Evolutionary conservation across 2,888 invertebrate genomes (phyloP).

Genomic region (Schizotus pectinicornis): DNA sequence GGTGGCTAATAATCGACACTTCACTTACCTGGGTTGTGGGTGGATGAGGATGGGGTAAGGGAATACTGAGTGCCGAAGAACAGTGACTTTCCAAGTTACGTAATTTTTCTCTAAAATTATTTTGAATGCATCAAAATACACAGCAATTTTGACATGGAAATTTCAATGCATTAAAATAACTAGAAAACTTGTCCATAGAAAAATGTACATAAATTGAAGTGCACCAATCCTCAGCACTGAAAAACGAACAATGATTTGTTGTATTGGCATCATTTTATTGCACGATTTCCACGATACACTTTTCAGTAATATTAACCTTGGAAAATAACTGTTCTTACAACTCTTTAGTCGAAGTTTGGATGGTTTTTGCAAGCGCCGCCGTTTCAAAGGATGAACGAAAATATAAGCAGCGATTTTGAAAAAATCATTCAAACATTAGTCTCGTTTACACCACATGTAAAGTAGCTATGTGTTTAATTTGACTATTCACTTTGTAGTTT

Average conservation of each 20-base stretch:
- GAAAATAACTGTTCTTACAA: constrained; percentile 61
- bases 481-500: constrained; percentile 21
- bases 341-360: constrained; percentile 30
- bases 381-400: background rate
- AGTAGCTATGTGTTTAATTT: constrained; percentile 21
- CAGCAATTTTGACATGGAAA: constrained; percentile 23
- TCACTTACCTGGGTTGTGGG: constrained; percentile 10
- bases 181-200: constrained; percentile 46
- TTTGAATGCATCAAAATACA: constrained; percentile 51
- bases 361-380: constrained; percentile 23
- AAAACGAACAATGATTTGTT: constrained; percentile 47
- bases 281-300: constrained; percentile 53
- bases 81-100: constrained; percentile 75
- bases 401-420: constrained; percentile 6
- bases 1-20: too few species aligned
- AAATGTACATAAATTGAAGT: constrained; percentile 59
- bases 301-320: constrained; percentile 52
- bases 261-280: constrained; percentile 55
- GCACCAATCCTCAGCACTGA: constrained; percentile 60
- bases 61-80: constrained; percentile 73
- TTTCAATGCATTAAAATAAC: constrained; percentile 51
- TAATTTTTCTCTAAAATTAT: constrained; percentile 55
- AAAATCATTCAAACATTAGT: constrained; percentile 33
- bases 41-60: constrained; percentile 24
- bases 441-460: constrained; percentile 22